Evolutionary conservation across 2,797 vertebrate species (phyloP).

Genomic region (Gobio occitaniae): DNA sequence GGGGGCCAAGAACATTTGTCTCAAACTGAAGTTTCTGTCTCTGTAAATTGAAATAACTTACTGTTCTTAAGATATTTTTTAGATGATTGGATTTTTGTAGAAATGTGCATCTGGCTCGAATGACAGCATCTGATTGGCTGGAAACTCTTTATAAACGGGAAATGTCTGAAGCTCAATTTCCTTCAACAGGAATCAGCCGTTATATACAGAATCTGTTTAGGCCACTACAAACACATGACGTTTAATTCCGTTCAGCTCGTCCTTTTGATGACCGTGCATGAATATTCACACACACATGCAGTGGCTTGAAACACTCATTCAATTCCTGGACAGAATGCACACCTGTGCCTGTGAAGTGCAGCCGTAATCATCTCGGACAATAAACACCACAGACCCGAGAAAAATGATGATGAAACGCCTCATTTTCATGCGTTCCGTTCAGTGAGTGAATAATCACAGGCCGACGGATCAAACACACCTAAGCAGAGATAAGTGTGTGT

Average conservation of each 20-base stretch:
- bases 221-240: not conserved
- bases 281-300: constrained; percentile 47
- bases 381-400: constrained; percentile 39
- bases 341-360: constrained; percentile 60
- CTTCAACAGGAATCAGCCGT: not conserved
- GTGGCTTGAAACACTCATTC: constrained; percentile 41
- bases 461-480: constrained; percentile 65
- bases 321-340: constrained; percentile 50
- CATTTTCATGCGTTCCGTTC: constrained; percentile 54
- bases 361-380: constrained; percentile 42
- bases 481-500: constrained; percentile 73
- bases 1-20: not conserved
- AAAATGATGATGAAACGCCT: constrained; percentile 32
- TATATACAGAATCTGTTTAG: too few species aligned
- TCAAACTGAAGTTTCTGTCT: not conserved
- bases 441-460: constrained; percentile 64
- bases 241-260: not conserved
- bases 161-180: not conserved
- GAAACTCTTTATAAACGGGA: not conserved
- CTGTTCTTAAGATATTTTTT: not conserved
- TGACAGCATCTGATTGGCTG: not conserved
- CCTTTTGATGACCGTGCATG: constrained; percentile 24
- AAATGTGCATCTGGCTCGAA: not conserved
- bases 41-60: too few species aligned
- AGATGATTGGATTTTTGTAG: not conserved